Percentiles rank a stretch among this genome's conserved stretches.
These are phyloP conservation scores for Heteromyza rotundicornis DNA, from an alignment of 2,888 invertebrate genomes.

Conservation along the genomic window DNA sequence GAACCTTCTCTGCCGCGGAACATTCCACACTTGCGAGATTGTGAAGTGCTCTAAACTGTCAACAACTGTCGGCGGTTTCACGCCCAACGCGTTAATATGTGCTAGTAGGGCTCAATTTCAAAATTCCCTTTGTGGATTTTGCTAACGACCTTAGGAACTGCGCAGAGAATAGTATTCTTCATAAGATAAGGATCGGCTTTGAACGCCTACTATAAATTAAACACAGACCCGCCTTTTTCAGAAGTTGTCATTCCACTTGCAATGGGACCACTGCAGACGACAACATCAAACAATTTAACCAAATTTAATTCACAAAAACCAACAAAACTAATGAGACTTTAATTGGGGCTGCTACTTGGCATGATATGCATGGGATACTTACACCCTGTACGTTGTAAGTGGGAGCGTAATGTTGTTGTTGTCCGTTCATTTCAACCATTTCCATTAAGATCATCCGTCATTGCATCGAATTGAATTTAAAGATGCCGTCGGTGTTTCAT, in stretches of 20 bases:
- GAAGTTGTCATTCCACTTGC: background rate
- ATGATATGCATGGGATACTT: conserved; percentile 37
- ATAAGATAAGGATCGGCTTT: conserved; percentile 28
- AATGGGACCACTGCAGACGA: background rate
- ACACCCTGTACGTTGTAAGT: conserved; percentile 39
- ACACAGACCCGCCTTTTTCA: too few species aligned
- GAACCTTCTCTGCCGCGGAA: too few species aligned
- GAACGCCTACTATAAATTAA: conserved; percentile 47
- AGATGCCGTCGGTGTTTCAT: background rate
- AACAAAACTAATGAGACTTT: conserved; percentile 39
- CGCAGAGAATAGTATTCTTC: background rate
- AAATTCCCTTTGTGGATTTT: conserved; percentile 29
- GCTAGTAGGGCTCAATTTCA: too few species aligned
- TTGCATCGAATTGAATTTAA: background rate
- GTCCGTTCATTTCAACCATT: background rate
- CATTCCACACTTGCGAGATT: too few species aligned
- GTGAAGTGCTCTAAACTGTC: conserved; percentile 35
- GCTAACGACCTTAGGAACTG: conserved; percentile 16
- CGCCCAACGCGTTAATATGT: conserved; percentile 38
- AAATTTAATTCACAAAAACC: conserved; percentile 18
- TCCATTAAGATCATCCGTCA: conserved; percentile 20
- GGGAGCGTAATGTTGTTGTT: conserved; percentile 1
- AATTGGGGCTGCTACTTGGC: conserved; percentile 32
- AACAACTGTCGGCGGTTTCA: conserved; percentile 36
- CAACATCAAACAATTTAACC: conserved; percentile 1